These are phyloP conservation scores for Theristicus caerulescens DNA, from an alignment of 2,113 vertebrate species.

Conservation along the genomic window DNA sequence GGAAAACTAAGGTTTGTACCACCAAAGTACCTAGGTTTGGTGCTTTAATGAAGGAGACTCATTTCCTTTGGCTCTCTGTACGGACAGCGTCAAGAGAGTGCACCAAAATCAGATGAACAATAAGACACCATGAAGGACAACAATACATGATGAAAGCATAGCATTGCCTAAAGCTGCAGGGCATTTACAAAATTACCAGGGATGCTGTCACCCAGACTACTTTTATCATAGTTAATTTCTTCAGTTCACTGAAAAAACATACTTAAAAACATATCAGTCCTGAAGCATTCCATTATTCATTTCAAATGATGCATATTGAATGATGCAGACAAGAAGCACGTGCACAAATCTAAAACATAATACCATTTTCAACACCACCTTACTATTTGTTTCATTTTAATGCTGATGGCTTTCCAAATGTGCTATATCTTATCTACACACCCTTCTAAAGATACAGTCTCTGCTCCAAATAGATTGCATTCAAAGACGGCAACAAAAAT, in stretches of 20 bases:
- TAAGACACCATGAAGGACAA: not conserved
- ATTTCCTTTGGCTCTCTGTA: not conserved
- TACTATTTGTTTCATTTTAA: not conserved
- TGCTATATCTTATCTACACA: not conserved
- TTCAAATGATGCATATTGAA: not conserved
- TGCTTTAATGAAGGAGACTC: not conserved
- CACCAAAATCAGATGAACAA: not conserved
- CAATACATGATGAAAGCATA: not conserved
- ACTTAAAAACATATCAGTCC: not conserved
- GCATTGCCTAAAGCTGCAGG: not conserved
- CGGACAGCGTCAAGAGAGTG: not conserved
- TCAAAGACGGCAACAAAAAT: not conserved
- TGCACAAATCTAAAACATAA: not conserved
- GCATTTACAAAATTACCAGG: not conserved
- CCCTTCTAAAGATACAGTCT: not conserved
- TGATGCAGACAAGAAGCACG: not conserved
- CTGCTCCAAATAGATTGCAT: not conserved
- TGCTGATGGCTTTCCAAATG: not conserved
- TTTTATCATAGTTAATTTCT: not conserved
- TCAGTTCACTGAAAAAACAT: not conserved
- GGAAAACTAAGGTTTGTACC: not conserved
- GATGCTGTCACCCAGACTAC: not conserved
- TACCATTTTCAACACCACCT: not conserved
- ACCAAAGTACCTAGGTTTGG: not conserved
- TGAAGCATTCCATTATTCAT: not conserved